Percentiles rank a stretch among this genome's conserved stretches.
Conservation (phyloP, 2,888 invertebrate species). For the Lasioglossum villosulum region DNA sequence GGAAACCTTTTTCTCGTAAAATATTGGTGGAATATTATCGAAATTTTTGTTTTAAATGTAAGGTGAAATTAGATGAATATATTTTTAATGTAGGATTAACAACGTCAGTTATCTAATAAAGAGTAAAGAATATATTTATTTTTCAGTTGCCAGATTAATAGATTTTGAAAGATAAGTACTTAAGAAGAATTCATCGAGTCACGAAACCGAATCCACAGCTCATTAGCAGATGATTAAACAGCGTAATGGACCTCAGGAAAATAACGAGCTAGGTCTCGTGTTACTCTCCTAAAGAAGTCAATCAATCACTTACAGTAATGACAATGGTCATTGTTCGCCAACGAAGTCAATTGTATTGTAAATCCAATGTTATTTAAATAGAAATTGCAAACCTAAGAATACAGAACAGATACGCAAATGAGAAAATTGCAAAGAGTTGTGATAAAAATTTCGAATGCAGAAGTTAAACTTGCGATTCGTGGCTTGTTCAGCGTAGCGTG, state of each 20-base stretch:
- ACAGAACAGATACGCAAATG: background rate
- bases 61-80: background rate
- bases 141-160: background rate
- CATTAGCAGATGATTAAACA: slow-evolving; percentile 66
- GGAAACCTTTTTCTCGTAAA: slow-evolving; percentile 20
- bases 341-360: no score
- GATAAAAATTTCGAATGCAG: background rate
- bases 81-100: background rate
- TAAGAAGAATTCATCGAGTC: background rate
- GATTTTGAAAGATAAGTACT: background rate
- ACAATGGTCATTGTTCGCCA: background rate
- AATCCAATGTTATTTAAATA: background rate
- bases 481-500: slow-evolving; percentile 65
- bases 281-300: slow-evolving; percentile 56
- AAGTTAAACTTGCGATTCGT: slow-evolving; percentile 20
- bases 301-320: slow-evolving; percentile 7
- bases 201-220: slow-evolving; percentile 60
- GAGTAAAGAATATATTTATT: background rate
- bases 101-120: background rate
- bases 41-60: no score
- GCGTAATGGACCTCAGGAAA: slow-evolving; percentile 45
- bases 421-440: background rate
- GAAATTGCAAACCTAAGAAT: background rate
- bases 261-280: slow-evolving; percentile 52
- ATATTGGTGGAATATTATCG: no score